Conservation (phyloP, 2,888 invertebrate genomes). For the Melipona beecheii region DNA sequence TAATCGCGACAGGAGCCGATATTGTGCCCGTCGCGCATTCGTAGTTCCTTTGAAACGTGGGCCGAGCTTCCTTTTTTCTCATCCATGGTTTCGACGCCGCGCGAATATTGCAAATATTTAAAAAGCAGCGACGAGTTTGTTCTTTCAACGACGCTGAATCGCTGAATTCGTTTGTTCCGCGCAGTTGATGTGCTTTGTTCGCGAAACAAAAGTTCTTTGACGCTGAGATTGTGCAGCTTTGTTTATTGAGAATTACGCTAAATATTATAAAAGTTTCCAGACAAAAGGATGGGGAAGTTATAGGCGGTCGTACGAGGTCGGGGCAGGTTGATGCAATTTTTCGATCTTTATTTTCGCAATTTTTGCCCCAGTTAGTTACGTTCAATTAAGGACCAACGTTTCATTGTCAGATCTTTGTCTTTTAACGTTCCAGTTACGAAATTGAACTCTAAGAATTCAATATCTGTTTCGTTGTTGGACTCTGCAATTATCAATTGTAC, state of each 20-base stretch:
- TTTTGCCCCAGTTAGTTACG: too few relatives aligned
- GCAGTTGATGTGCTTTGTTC: neutral
- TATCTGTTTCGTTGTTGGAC: too few relatives aligned
- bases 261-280: neutral
- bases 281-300: neutral
- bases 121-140: neutral
- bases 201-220: too few relatives aligned
- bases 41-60: neutral
- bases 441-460: too few relatives aligned
- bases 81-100: neutral
- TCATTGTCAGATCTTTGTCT: too few relatives aligned
- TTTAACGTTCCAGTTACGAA: too few relatives aligned
- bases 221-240: neutral
- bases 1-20: conserved; percentile 20
- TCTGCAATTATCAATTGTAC: too few relatives aligned
- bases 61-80: neutral
- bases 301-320: neutral
- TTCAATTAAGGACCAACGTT: too few relatives aligned
- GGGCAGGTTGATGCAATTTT: too few relatives aligned
- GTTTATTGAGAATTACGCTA: neutral
- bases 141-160: neutral
- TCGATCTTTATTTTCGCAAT: too few relatives aligned
- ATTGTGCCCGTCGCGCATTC: conserved; percentile 1
- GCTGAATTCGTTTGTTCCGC: neutral
- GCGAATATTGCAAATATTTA: conserved; percentile 16